phyloP scores from a whole-genome alignment of 2,797 vertebrate species.

The Diceros bicornis region DNA sequence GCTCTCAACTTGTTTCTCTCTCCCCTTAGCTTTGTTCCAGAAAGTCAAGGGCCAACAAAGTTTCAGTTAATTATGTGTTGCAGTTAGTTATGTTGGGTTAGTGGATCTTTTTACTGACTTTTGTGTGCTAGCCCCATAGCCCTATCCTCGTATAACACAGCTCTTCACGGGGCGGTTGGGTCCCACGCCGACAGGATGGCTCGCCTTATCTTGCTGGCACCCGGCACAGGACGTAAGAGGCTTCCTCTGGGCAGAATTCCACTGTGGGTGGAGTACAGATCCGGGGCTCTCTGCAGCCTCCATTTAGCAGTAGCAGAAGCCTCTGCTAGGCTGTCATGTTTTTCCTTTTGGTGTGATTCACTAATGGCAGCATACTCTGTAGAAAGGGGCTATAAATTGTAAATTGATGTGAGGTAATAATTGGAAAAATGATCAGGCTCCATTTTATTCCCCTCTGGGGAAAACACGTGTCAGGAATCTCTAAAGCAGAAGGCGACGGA shows the following conservation, averaged over 20 bases:
- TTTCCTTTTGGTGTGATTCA: slow-evolving; percentile 64
- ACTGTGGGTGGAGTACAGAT: background rate
- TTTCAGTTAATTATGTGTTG: background rate
- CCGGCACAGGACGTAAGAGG: background rate
- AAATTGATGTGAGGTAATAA: slow-evolving; percentile 76
- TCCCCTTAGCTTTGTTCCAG: background rate
- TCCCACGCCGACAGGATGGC: background rate
- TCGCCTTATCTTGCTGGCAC: background rate
- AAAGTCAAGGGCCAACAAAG: background rate
- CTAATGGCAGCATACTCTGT: background rate
- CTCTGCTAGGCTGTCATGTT: background rate
- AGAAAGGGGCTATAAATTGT: slow-evolving; percentile 74
- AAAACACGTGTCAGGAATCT: slow-evolving; percentile 59
- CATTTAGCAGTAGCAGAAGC: slow-evolving; percentile 52
- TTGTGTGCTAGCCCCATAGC: background rate
- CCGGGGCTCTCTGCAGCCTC: background rate
- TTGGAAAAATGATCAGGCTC: slow-evolving; percentile 74
- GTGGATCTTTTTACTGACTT: background rate
- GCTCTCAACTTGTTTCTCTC: background rate
- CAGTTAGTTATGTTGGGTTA: background rate
- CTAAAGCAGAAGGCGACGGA: background rate
- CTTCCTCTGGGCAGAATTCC: background rate
- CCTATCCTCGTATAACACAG: background rate
- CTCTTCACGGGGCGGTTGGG: background rate
- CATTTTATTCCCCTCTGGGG: slow-evolving; percentile 74